Percentiles rank a stretch among this genome's conserved stretches.
Evolutionary conservation across 2,888 invertebrate species (phyloP).

Genomic region (Synanthedon myopaeformis): DNA sequence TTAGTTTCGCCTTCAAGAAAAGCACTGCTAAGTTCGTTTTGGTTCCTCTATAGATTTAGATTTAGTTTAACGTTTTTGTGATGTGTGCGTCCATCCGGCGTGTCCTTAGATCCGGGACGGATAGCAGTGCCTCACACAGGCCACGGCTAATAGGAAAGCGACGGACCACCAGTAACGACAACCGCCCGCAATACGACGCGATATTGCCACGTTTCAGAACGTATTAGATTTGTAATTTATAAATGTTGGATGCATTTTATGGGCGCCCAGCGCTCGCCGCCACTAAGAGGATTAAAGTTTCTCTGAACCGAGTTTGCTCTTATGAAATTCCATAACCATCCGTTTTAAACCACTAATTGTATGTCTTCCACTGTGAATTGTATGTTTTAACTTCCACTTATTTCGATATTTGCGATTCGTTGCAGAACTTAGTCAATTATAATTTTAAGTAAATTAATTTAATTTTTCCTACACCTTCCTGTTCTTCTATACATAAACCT

Average conservation of each 20-base stretch:
- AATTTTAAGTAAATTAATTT: too few species aligned
- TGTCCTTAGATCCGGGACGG: conserved; percentile 10
- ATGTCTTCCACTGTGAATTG: too few species aligned
- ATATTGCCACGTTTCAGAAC: conserved; percentile 11
- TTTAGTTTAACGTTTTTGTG: conserved; percentile 1
- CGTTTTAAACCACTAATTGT: not conserved
- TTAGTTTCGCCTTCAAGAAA: too few species aligned
- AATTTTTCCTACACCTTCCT: too few species aligned
- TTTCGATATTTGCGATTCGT: too few species aligned
- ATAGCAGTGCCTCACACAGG: conserved; percentile 12
- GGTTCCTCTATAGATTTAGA: too few species aligned
- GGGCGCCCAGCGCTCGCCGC: conserved; percentile 6
- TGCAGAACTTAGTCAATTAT: too few species aligned
- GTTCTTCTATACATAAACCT: too few species aligned
- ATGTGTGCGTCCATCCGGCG: conserved; percentile 10
- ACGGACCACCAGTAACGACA: conserved; percentile 21
- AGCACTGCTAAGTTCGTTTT: too few species aligned
- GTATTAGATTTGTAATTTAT: conserved; percentile 33
- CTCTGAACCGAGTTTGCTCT: not conserved
- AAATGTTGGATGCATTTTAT: conserved; percentile 33
- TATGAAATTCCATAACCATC: not conserved
- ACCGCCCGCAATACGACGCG: conserved; percentile 5
- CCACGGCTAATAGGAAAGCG: conserved; percentile 15
- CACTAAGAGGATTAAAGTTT: not conserved
- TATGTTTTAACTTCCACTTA: too few species aligned